phyloP scores from a whole-genome alignment of 2,888 invertebrate species.

The Mythimna ferrago region DNA sequence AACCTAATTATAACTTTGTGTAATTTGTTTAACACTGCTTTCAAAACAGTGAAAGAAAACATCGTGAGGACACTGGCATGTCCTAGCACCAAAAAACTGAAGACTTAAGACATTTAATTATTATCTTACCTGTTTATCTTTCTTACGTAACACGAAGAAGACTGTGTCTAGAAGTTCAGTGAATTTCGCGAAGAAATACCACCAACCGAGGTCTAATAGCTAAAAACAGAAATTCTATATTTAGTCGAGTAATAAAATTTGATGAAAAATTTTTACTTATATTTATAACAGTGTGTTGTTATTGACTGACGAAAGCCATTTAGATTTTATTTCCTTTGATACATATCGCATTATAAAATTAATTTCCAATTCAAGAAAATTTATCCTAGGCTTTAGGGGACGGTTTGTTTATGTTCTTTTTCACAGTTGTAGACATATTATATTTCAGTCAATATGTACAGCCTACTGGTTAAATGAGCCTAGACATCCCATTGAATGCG shows the following conservation, averaged over 20 bases:
- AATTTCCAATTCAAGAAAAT: background rate
- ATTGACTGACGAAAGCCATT: background rate
- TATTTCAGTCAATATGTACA: no score
- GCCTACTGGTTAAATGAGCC: no score
- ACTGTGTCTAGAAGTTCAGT: slow-evolving; percentile 95
- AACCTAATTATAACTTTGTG: no score
- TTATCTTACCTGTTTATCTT: slow-evolving; percentile 87
- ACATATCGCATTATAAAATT: background rate
- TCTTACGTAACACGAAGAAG: slow-evolving; percentile 96
- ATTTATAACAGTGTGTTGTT: background rate
- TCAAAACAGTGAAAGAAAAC: no score
- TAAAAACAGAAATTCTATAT: slow-evolving; percentile 70
- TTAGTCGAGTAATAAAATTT: background rate
- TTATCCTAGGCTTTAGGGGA: background rate
- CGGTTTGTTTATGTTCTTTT: no score
- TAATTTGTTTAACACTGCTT: no score
- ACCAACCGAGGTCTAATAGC: slow-evolving; percentile 93
- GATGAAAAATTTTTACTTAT: background rate
- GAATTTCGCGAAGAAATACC: slow-evolving; percentile 95
- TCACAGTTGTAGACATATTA: no score
- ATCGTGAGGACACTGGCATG: no score
- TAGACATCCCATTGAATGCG: no score
- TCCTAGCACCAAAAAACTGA: no score
- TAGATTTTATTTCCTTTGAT: background rate
- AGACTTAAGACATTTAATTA: no score